Evolutionary conservation across 2,797 vertebrate species (phyloP).

Genomic region (Sebastes elongatus): DNA sequence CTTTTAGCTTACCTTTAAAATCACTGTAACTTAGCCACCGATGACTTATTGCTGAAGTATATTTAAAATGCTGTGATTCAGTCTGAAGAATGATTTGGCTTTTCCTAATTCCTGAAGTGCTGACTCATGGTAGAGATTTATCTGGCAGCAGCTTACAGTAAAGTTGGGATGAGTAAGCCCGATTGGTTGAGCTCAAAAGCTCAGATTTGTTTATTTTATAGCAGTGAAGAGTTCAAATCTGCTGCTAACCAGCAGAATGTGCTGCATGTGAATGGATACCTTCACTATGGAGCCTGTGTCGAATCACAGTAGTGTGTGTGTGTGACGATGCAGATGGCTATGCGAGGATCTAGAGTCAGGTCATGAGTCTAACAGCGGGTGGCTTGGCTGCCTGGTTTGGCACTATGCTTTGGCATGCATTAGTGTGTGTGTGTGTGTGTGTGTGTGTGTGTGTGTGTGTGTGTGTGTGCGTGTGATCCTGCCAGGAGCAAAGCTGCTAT

Average conservation of each 20-base stretch:
- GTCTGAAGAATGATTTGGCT: constrained; percentile 15
- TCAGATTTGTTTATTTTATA: constrained; percentile 24
- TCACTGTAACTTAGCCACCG: not conserved
- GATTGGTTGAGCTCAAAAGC: constrained; percentile 26
- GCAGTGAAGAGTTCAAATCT: not conserved
- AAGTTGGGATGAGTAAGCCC: constrained; percentile 5
- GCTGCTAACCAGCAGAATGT: constrained; percentile 2
- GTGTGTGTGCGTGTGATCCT: not conserved
- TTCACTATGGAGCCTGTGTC: not conserved
- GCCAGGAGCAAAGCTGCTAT: constrained; percentile 43
- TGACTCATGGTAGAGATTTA: constrained; percentile 50
- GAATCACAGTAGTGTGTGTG: not conserved
- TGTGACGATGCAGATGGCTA: constrained; percentile 40
- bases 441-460: not conserved
- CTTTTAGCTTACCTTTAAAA: not conserved
- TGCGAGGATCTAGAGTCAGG: constrained; percentile 59
- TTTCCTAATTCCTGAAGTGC: constrained; percentile 35
- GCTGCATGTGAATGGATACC: not conserved
- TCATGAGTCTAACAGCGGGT: constrained; percentile 57
- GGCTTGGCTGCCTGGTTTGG: constrained; percentile 49
- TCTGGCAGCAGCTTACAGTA: constrained; percentile 36
- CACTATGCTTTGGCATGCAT: constrained; percentile 30
- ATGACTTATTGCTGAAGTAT: constrained; percentile 6
- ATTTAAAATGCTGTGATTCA: constrained; percentile 14
- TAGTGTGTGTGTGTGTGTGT: not conserved